phyloP scores from a whole-genome alignment of 1,140 invertebrate species.

The Camponotus pennsylvanicus region DNA sequence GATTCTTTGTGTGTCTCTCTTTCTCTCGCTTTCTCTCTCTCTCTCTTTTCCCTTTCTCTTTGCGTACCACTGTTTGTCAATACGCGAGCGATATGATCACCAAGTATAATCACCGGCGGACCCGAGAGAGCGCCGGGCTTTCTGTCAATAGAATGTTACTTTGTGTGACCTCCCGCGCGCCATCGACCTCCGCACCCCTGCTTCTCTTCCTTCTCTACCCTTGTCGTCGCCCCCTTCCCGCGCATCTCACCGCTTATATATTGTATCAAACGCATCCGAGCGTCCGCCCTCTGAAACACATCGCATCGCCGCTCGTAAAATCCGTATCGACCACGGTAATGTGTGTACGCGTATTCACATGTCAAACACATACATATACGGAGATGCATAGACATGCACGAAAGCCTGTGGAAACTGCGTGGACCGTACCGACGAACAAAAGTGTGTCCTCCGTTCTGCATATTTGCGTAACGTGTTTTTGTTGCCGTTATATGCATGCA shows the following conservation, averaged over 20 bases:
- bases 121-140: conserved; percentile 71
- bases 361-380: neutral
- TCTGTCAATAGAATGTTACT: conserved; percentile 83
- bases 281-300: conserved; percentile 69
- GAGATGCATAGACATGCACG: neutral
- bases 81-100: conserved; percentile 83
- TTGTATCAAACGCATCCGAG: conserved; percentile 76
- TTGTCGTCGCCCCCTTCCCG: too few relatives aligned
- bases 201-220: conserved; percentile 34
- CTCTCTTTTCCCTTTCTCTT: conserved; percentile 24
- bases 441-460: conserved; percentile 50
- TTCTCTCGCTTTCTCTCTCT: neutral
- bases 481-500: conserved; percentile 20
- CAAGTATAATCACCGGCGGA: conserved; percentile 82
- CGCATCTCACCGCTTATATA: conserved; percentile 67
- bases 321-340: conserved; percentile 70
- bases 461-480: conserved; percentile 38
- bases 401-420: conserved; percentile 38
- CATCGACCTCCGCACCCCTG: conserved; percentile 33
- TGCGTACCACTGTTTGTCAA: conserved; percentile 82
- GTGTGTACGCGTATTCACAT: conserved; percentile 25
- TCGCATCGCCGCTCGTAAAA: conserved; percentile 70
- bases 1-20: conserved; percentile 66
- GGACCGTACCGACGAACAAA: conserved; percentile 62
- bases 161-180: conserved; percentile 72